A percentile compares a stretch with the other conserved stretches of the same genome.
phyloP scores from a whole-genome alignment of 2,888 invertebrate genomes.

The Cordilura impudica region DNA sequence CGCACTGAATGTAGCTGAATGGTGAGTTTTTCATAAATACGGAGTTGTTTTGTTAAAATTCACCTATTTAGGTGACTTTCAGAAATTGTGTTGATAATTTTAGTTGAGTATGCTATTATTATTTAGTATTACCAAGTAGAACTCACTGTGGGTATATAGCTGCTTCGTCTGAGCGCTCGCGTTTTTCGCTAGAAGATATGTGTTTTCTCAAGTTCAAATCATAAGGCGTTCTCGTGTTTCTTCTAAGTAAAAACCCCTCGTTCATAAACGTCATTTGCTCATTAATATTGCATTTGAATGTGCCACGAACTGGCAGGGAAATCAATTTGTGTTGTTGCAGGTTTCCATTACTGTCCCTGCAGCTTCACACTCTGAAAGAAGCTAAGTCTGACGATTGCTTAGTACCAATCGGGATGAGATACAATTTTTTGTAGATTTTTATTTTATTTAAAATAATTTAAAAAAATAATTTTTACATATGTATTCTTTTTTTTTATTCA shows the following conservation, averaged over 20 bases:
- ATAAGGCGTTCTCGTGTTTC: neutral
- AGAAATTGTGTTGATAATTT: too few relatives aligned
- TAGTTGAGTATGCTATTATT: too few relatives aligned
- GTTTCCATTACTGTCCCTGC: too few relatives aligned
- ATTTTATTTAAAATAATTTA: too few relatives aligned
- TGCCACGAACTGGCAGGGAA: conserved; percentile 53
- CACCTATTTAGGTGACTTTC: too few relatives aligned
- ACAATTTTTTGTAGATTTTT: conserved; percentile 36
- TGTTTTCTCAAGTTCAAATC: neutral
- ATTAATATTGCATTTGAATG: conserved; percentile 49
- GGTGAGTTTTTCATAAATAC: neutral
- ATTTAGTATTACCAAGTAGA: too few relatives aligned
- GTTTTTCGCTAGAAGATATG: neutral
- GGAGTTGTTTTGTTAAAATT: neutral
- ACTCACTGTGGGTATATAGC: neutral
- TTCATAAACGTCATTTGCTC: conserved; percentile 57
- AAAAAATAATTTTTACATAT: too few relatives aligned
- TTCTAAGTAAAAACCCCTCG: conserved; percentile 40
- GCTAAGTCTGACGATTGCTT: conserved; percentile 62
- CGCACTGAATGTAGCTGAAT: too few relatives aligned
- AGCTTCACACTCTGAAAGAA: conserved; percentile 66
- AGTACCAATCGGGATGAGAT: conserved; percentile 63
- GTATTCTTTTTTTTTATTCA: too few relatives aligned
- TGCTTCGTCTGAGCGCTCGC: conserved; percentile 1
- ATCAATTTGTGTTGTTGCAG: conserved; percentile 33